Evolutionary conservation across 2,888 invertebrate species (phyloP).

Genomic region (Drosophila suboccidentalis): DNA sequence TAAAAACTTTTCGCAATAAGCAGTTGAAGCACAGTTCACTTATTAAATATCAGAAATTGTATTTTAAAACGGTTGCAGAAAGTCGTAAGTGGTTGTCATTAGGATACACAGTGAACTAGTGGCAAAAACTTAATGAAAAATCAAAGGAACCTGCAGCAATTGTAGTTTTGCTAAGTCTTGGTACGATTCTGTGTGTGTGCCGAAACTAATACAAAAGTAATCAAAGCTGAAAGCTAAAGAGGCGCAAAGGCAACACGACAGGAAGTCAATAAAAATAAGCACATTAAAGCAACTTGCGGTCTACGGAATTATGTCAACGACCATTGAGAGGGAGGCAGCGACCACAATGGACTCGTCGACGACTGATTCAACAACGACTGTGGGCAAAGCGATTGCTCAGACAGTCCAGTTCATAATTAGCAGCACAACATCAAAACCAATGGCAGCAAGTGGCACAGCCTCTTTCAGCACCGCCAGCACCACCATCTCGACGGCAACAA

Average conservation of each 20-base stretch:
- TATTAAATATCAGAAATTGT: slow-evolving; percentile 9
- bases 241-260: slow-evolving; percentile 52
- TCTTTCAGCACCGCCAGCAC: slow-evolving; percentile 10
- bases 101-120: slow-evolving; percentile 28
- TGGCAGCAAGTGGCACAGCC: slow-evolving; percentile 22
- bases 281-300: slow-evolving; percentile 74
- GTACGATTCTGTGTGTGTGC: slow-evolving; percentile 33
- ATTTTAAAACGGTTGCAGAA: slow-evolving; percentile 10
- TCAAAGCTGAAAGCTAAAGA: slow-evolving; percentile 61
- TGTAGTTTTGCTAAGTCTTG: slow-evolving; percentile 18
- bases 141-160: slow-evolving; percentile 35
- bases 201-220: slow-evolving; percentile 67
- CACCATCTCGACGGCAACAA: slow-evolving; percentile 21
- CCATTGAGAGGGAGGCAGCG: slow-evolving; percentile 30
- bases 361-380: slow-evolving; percentile 28
- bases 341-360: slow-evolving; percentile 26
- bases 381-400: slow-evolving; percentile 60
- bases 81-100: slow-evolving; percentile 38
- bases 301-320: slow-evolving; percentile 68
- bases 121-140: slow-evolving; percentile 57
- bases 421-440: slow-evolving; percentile 56
- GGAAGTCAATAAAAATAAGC: slow-evolving; percentile 78
- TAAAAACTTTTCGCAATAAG: background rate
- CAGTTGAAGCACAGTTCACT: background rate
- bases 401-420: slow-evolving; percentile 77